A percentile compares a stretch with the other conserved stretches of the same genome.
These are phyloP conservation scores for Perccottus glenii DNA, from an alignment of 2,113 vertebrate species.

Conservation along the genomic window DNA sequence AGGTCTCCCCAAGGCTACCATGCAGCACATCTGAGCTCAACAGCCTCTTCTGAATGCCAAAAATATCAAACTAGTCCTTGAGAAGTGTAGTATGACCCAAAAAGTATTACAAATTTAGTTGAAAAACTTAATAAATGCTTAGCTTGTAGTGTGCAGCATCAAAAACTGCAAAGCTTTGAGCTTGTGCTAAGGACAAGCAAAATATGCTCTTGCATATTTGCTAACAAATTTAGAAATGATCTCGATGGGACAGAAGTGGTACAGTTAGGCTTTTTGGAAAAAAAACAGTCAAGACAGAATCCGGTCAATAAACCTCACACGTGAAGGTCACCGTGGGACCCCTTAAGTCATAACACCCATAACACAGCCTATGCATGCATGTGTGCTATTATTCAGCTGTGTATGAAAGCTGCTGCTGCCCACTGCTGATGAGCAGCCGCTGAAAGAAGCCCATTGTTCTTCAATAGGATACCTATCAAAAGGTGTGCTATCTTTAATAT, in stretches of 20 bases:
- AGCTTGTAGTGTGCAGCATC: background rate
- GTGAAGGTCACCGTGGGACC: slow-evolving; percentile 28
- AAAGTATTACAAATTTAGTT: slow-evolving; percentile 27
- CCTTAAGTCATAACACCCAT: slow-evolving; percentile 38
- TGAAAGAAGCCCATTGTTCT: slow-evolving; percentile 43
- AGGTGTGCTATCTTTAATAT: slow-evolving; percentile 57
- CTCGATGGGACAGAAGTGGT: slow-evolving; percentile 12
- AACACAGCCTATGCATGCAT: slow-evolving; percentile 11
- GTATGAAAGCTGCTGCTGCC: background rate
- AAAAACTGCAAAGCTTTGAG: slow-evolving; percentile 16
- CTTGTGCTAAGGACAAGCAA: slow-evolving; percentile 2
- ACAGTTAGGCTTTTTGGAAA: slow-evolving; percentile 1
- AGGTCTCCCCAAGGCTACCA: slow-evolving; percentile 47
- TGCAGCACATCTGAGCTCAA: slow-evolving; percentile 48
- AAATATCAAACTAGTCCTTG: slow-evolving; percentile 40
- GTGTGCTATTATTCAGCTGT: slow-evolving; percentile 22
- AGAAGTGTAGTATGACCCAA: slow-evolving; percentile 36
- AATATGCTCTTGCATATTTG: slow-evolving; percentile 16
- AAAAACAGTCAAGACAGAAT: slow-evolving; percentile 5
- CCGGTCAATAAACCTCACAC: too few species aligned
- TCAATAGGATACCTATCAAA: slow-evolving; percentile 60
- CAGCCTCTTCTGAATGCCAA: slow-evolving; percentile 29
- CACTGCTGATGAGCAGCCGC: slow-evolving; percentile 49
- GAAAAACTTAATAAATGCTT: slow-evolving; percentile 42
- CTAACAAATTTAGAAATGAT: slow-evolving; percentile 31